A percentile compares a stretch with the other conserved stretches of the same genome.
phyloP scores from a whole-genome alignment of 1,140 invertebrate species.

The Platyscapa corneri region DNA sequence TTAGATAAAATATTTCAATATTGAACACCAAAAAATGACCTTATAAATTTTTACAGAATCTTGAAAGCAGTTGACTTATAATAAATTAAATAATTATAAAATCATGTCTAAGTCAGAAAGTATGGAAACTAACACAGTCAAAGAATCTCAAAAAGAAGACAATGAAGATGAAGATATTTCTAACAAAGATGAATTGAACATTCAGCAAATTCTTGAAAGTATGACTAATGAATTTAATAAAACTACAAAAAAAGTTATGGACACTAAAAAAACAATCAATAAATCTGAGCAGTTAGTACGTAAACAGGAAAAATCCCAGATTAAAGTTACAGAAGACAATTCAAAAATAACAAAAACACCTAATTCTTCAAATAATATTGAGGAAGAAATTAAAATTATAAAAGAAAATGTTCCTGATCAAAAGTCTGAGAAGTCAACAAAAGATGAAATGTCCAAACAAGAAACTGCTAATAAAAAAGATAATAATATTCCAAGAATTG shows the following conservation, averaged over 20 bases:
- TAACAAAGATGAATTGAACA: conserved; percentile 65
- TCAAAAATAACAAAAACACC: conserved; percentile 29
- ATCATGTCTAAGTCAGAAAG: conserved; percentile 60
- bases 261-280: conserved; percentile 15
- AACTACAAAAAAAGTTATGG: conserved; percentile 55
- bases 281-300: conserved; percentile 6
- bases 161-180: conserved; percentile 63
- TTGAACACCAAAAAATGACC: not conserved
- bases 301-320: conserved; percentile 39
- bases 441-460: conserved; percentile 56
- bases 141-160: conserved; percentile 64
- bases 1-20: not conserved
- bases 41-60: conserved; percentile 21
- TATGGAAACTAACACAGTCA: conserved; percentile 60
- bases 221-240: conserved; percentile 75
- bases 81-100: not conserved
- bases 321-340: conserved; percentile 34
- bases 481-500: conserved; percentile 67
- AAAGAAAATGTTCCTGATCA: conserved; percentile 50
- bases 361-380: conserved; percentile 30
- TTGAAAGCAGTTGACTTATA: conserved; percentile 9
- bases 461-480: conserved; percentile 62
- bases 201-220: conserved; percentile 72
- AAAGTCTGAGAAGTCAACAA: conserved; percentile 51
- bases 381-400: conserved; percentile 53